Base-by-base conservation (phyloP, 2,113 vertebrate genomes). In the Blennius ocellaris region DNA sequence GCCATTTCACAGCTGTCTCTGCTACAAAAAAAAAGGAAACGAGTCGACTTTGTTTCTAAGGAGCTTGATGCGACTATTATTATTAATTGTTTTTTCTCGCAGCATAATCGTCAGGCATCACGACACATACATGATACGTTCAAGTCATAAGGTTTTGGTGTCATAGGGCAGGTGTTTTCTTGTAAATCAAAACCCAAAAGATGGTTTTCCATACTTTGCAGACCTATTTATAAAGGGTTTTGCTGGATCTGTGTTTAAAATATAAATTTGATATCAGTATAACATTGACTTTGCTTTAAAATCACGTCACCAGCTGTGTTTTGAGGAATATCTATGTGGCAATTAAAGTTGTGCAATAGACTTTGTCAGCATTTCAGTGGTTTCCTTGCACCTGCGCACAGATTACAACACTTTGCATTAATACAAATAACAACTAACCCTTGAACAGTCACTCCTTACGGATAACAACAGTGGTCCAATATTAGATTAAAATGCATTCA, bases 241-340 rank as follows among this genome's bases (percentile, higher is more conserved):
- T 52, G 30, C 15, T 51, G 11, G 40, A 61, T 48, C 49, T 69
- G 48, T 30, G 37, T 60, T 2, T 2, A 62, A 62, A 61, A 36
- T 14, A 1, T 38, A 2, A 44, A 41, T 44, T 4, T 1, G 54
- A 52, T 9, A 11, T 9, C 14, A 12, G 51, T 41, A 7, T n/a
- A 11, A 53, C 3, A 11, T 8, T 10, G 45, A 37, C 39, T 64
- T 78, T n/a, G n/a, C n/a, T n/a, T n/a, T n/a, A n/a, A n/a, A n/a
- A n/a, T n/a, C n/a, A n/a, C n/a, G n/a, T n/a, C n/a, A n/a, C 58
- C 70, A 83, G 71, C 84, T 80, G 73, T 8, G 6, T 68, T 37
- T 1, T n/a, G 21, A 55, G 21, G 75, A 70, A 59, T 36, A 12
- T 43, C 49, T 61, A 44, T 63, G 60, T 55, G 21, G 63, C 52